Percentiles rank a stretch among this genome's conserved stretches.
phyloP scores from a whole-genome alignment of 2,888 invertebrate species.

The Syrphus vitripennis region DNA sequence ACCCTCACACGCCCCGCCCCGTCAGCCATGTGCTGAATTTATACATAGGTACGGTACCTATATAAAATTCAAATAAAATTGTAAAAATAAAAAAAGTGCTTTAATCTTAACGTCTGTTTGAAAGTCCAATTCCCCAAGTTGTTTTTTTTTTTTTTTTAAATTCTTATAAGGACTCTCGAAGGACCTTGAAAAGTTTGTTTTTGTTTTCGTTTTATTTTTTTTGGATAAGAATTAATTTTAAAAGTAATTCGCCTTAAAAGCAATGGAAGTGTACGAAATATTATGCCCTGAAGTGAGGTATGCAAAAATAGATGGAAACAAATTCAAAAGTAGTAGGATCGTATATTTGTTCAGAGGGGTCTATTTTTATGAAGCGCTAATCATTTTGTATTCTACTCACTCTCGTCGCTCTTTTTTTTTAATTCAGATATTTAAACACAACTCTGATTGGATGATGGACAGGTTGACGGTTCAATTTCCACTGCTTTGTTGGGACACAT shows the following conservation, averaged over 20 bases:
- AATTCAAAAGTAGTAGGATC: background rate
- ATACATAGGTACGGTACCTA: background rate
- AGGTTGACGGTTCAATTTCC: no score
- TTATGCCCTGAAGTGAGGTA: conserved; percentile 9
- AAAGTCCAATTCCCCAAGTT: conserved; percentile 22
- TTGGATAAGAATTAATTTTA: conserved; percentile 50
- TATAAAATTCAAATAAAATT: conserved; percentile 37
- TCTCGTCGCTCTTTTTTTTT: background rate
- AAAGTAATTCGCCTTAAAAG: conserved; percentile 34
- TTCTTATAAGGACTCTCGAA: conserved; percentile 52
- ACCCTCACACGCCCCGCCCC: background rate
- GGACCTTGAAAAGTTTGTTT: conserved; percentile 47
- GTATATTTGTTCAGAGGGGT: background rate
- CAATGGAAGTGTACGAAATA: background rate
- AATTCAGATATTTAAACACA: background rate
- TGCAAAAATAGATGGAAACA: background rate
- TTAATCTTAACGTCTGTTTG: conserved; percentile 33
- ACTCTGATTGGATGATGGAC: no score
- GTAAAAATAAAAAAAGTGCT: background rate
- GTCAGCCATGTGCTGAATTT: background rate
- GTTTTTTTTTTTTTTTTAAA: background rate
- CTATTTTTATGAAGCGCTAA: background rate
- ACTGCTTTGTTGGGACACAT: no score
- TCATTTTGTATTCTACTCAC: background rate
- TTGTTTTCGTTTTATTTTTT: conserved; percentile 8